Evolutionary conservation across 2,888 invertebrate genomes (phyloP), one percentile per base, ranked within the genome.

Genomic region (Galeruca laticollis): DNA sequence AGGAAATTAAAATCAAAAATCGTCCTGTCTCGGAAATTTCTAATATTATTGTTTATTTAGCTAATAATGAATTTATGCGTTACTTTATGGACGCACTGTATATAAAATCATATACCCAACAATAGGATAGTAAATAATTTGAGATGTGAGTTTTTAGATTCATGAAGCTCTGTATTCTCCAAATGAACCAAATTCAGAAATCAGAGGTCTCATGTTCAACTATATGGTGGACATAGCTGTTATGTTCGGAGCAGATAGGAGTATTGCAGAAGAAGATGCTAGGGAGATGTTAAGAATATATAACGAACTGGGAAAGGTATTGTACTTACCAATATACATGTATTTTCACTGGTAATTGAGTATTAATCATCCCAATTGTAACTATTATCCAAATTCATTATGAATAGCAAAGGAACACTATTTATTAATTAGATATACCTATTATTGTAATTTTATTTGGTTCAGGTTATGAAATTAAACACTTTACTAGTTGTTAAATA

Each of bases 191-290:
- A 78, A 76, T 63, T 68, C 70, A 13, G 78, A 81, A 33, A 74
- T 78, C 43, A 80, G 79, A 74, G 71, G 71, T 35, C 73, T 77
- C 62, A 80, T 79, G 71, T 68, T 79, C 37, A 77, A 82, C 59
- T 84, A 82, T 68, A 81, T 84, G 81, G 78, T 80, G 20, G 82
- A 84, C 57, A 73, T 84, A 2, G 81, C 83, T 5, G 75, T 76
- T 6, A 70, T 77, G 49, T 82, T 85, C 70, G 82, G 83, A 13
- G 80, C 79, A 0, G 78, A 78, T 67, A 74, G 69, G 51, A 64
- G 70, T 11, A 73, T 77, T 47, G 82, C 83, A 5, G 74, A 76
- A 64, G 75, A 78, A 66, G 84, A 84, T 40, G 77, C 79, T 33
- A 71, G 74, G 60, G 82, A 82, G 63, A 81, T 84, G 21, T 68